Base-by-base conservation (phyloP, 2,797 vertebrate species). In the Staurois parvus region DNA sequence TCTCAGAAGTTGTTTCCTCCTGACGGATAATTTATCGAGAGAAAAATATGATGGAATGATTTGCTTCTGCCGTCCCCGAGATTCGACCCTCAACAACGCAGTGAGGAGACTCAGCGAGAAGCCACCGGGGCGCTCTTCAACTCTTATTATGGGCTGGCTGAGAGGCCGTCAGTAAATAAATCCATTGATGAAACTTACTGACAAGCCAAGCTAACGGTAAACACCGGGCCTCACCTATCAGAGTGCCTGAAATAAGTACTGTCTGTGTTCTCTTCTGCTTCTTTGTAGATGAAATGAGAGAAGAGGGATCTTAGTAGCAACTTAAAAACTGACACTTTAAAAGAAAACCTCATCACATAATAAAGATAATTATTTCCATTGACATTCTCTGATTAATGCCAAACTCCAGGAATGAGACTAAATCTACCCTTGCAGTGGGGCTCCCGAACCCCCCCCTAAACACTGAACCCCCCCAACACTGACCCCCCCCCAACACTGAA, bases 1-100 rank as follows among this genome's bases (percentile, higher is more conserved):
- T 88, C 84, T 84, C 87, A 59, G 70, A 87, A 89, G 74, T 84
- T 28, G 89, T 88, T 91, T 91, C 72, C 88, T 87, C 84, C 89
- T 90, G 81, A 87, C 74, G 85, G 69, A 87, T 86, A 72, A 83
- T 90, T 76, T 75, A 75, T 87, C 81, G 76, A 87, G 91, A 81
- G 19, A 48, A 21, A 59, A 77, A 90, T 84, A 88, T 87, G 88
- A 91, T 88, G 88, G 56, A 72, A 59, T 59, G 52, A 59, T 59
- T 59, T 59, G 52, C 52, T 59, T 70, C 56, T 79, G 82, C 83
- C 87, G 66, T 48, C 72, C 11, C 29, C 30, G 42, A 24, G 7
- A 26, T 29, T n/a, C 15, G 10, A 30, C 68, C 30, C 29, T 67
- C 17, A 34, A 66, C 52, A 30, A 21, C 37, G 29, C 79, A 45